Percentiles rank a stretch among this genome's conserved stretches.
phyloP scores from a whole-genome alignment of 1,140 invertebrate species.

The Muscidifurax raptorellus region DNA sequence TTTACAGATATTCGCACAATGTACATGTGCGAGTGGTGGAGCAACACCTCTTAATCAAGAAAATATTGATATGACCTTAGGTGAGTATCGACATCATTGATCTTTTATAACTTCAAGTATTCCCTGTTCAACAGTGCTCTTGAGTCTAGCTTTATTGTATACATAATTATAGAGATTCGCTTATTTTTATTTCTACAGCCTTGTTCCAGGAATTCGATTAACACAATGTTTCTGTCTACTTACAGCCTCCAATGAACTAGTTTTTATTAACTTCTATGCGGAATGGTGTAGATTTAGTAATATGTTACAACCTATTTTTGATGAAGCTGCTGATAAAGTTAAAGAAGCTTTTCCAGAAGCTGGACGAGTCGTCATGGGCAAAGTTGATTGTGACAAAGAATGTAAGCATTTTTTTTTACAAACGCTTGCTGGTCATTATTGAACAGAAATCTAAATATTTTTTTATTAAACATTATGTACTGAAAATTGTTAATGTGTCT shows the following conservation, averaged over 20 bases:
- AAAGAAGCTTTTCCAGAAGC: conserved; percentile 85
- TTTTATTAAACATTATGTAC: conserved; percentile 4
- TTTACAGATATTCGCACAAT: conserved; percentile 37
- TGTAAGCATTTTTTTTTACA: conserved; percentile 75
- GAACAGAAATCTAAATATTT: not conserved
- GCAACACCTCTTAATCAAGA: conserved; percentile 85
- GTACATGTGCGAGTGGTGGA: conserved; percentile 75
- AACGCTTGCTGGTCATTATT: not conserved
- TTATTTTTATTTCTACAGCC: not conserved
- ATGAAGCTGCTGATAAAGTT: conserved; percentile 95
- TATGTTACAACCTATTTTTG: conserved; percentile 96
- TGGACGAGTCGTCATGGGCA: conserved; percentile 93
- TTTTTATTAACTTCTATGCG: conserved; percentile 99
- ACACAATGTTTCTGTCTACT: conserved; percentile 40
- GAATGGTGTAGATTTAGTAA: conserved; percentile 98
- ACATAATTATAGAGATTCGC: too few species aligned
- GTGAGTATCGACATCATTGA: conserved; percentile 76
- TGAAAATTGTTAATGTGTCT: not conserved
- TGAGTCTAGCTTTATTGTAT: not conserved
- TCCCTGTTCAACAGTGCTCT: not conserved
- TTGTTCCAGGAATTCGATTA: not conserved
- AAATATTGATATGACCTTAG: conserved; percentile 89
- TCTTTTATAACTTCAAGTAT: not conserved
- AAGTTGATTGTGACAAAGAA: conserved; percentile 97
- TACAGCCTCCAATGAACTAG: conserved; percentile 95